A percentile compares a stretch with the other conserved stretches of the same genome.
These are phyloP conservation scores for Halocynthia aurantium DNA, from an alignment of 23 tunicate genomes.

Conservation along the genomic window DNA sequence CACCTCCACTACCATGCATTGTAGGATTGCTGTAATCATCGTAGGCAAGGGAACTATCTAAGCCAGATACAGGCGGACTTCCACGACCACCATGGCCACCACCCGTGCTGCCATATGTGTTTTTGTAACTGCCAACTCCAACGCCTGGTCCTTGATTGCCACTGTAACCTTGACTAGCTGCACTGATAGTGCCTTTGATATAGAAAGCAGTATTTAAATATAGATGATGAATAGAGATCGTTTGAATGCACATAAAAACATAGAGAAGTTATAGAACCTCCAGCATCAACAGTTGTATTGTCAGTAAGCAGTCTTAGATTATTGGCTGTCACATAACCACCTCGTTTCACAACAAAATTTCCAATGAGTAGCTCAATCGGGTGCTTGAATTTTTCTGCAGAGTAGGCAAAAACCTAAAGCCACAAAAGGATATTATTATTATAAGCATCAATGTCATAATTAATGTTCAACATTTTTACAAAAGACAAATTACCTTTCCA, in stretches of 20 bases:
- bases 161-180: constrained; percentile 4
- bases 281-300: constrained; percentile 17
- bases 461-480: too few species aligned
- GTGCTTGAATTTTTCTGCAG: constrained; percentile 24
- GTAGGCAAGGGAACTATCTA: constrained; percentile 17
- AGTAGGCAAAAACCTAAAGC: constrained; percentile 21
- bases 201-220: too few species aligned
- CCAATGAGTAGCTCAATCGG: constrained; percentile 16
- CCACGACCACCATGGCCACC: constrained; percentile 26
- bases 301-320: constrained; percentile 1
- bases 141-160: constrained; percentile 15
- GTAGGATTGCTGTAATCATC: constrained; percentile 15
- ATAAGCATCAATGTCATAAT: too few species aligned
- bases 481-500: constrained; percentile 14
- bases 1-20: constrained; percentile 29
- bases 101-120: constrained; percentile 15
- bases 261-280: not conserved
- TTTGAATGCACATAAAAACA: too few species aligned
- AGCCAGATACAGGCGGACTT: constrained; percentile 13
- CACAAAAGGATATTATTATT: not conserved
- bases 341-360: constrained; percentile 8
- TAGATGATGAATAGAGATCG: too few species aligned
- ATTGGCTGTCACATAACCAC: constrained; percentile 13
- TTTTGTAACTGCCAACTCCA: not conserved
- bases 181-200: constrained; percentile 10